phyloP scores from a whole-genome alignment of 2,888 invertebrate genomes.

The Drosophila setosimentum region DNA sequence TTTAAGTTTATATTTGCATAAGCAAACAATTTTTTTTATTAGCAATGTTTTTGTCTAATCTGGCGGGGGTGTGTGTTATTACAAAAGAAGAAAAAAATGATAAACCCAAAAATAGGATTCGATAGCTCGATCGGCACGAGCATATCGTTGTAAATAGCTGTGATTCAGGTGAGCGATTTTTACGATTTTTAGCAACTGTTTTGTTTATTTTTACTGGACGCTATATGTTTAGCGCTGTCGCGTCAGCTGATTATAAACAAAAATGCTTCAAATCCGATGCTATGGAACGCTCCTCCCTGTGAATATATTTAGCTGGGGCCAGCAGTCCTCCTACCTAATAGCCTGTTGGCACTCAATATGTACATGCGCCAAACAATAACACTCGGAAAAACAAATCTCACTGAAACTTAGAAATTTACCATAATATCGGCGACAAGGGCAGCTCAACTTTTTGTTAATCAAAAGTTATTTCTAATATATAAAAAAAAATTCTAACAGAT shows the following conservation, averaged over 20 bases:
- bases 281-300: background rate
- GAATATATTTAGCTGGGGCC: background rate
- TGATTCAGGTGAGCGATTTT: constrained; percentile 57
- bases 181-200: constrained; percentile 33
- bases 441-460: background rate
- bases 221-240: constrained; percentile 70
- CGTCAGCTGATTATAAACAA: constrained; percentile 67
- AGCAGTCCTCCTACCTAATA: background rate
- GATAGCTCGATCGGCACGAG: constrained; percentile 11
- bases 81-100: background rate
- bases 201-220: constrained; percentile 63
- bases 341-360: constrained; percentile 8
- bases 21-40: background rate
- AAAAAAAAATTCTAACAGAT: background rate
- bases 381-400: background rate
- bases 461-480: background rate
- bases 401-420: background rate
- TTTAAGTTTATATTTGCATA: background rate
- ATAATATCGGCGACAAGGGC: background rate
- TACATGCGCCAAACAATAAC: constrained; percentile 29
- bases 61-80: constrained; percentile 5
- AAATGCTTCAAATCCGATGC: constrained; percentile 17
- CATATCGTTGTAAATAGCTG: constrained; percentile 7
- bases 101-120: constrained; percentile 16
- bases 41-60: background rate